Conservation (phyloP, 1,140 invertebrate genomes). For the Cyclina sinensis region DNA sequence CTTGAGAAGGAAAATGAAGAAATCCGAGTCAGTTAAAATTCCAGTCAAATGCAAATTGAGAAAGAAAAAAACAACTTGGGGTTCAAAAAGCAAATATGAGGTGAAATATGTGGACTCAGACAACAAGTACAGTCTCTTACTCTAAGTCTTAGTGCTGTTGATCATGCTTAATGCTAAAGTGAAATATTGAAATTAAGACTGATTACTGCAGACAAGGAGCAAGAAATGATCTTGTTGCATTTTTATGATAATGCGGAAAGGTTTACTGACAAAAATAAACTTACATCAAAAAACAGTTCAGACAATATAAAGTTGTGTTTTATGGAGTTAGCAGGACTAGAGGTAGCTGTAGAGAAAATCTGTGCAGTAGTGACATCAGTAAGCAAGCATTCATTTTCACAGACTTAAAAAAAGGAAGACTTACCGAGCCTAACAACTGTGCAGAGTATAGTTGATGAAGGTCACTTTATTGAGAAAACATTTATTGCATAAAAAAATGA, state of each 20-base stretch:
- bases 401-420: conserved; percentile 24
- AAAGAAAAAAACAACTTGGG: conserved; percentile 4
- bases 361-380: conserved; percentile 58
- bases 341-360: conserved; percentile 67
- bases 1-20: background rate
- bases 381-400: conserved; percentile 43
- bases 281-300: conserved; percentile 1
- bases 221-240: too few species aligned
- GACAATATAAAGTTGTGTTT: conserved; percentile 51
- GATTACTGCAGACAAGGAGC: too few species aligned
- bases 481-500: conserved; percentile 50
- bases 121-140: background rate
- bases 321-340: conserved; percentile 62
- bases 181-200: too few species aligned
- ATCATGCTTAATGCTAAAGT: background rate
- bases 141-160: too few species aligned
- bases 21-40: background rate
- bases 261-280: too few species aligned
- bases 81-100: background rate
- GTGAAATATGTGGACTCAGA: background rate
- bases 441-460: conserved; percentile 66
- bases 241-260: too few species aligned
- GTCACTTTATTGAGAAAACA: conserved; percentile 61
- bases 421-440: conserved; percentile 35
- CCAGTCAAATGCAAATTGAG: background rate